These are phyloP conservation scores for Notodonta ziczac DNA, from an alignment of 2,888 invertebrate genomes.

Conservation along the genomic window DNA sequence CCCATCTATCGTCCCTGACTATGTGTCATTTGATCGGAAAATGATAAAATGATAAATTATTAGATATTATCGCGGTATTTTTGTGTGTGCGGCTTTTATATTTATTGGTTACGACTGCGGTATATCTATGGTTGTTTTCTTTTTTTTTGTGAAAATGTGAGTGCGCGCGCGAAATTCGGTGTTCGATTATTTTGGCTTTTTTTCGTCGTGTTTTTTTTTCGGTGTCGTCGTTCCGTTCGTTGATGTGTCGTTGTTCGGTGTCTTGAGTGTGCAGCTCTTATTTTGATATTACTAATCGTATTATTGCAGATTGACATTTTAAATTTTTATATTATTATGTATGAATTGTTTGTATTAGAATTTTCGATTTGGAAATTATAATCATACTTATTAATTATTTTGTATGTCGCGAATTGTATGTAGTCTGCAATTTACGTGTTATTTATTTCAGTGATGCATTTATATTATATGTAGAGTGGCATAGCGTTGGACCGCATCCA, in stretches of 20 bases:
- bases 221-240: not conserved
- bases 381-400: constrained; percentile 21
- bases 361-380: not conserved
- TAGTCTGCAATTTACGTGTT: constrained; percentile 23
- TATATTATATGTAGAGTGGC: constrained; percentile 22
- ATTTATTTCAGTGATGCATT: constrained; percentile 32
- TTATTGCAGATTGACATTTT: constrained; percentile 3
- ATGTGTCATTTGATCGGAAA: constrained; percentile 20
- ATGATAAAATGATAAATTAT: not conserved
- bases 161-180: constrained; percentile 4
- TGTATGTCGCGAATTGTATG: constrained; percentile 15
- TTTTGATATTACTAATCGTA: constrained; percentile 1
- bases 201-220: not conserved
- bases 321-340: not conserved
- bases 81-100: constrained; percentile 11
- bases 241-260: not conserved
- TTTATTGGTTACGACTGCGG: constrained; percentile 8
- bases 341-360: not conserved
- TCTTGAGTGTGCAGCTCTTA: constrained; percentile 3
- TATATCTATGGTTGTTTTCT: not conserved
- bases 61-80: constrained; percentile 33
- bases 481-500: constrained; percentile 9
- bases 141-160: constrained; percentile 10
- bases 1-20: constrained; percentile 31
- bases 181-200: constrained; percentile 2